Evolutionary conservation across 2,797 vertebrate species (phyloP), one percentile per base, ranked within the genome.

Genomic region (Alosa sapidissima): DNA sequence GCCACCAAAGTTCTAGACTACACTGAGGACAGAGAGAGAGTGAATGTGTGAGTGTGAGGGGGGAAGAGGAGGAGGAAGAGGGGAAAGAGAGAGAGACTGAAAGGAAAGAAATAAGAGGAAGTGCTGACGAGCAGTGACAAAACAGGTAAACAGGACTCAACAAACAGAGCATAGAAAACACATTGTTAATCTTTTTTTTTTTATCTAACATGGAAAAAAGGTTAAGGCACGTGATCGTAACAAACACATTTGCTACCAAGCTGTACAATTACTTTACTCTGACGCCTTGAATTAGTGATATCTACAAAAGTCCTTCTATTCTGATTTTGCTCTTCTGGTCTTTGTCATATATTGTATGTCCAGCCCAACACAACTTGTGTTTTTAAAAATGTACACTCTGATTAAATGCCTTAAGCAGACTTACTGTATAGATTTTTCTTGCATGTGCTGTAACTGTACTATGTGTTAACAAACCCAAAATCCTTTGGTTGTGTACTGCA

Each of bases 141-240:
- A 87, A 87, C 82, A 84, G 85, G 82, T 68, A 72, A 60, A 78
- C 41, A 81, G n/a, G 47, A 72, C 52, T 83, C 54, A 60, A 84
- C 78, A 68, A 88, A 92, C 87, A 92, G 88, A 92, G 88, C 91
- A 95, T 96, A 96, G 95, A 97, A 97, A 96, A 96, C 95, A 97
- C 96, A 94, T 91, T 88, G 92, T 91, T 95, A 94, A 94, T 93
- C 94, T 93, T 89, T 93, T 92, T n/a, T n/a, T 95, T 90, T 88
- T 91, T 87, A 95, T 94, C 96, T 96, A 97, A 95, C 96, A 97
- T 97, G 97, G 97, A 97, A 97, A 97, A 96, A 97, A 96, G 95
- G 96, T 97, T 98, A 98, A 98, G 97, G 97, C 97, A 98, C 97
- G 95, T 97, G 97, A 97, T 96, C 96, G 96, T 97, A 96, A 98